A percentile compares a stretch with the other conserved stretches of the same genome.
phyloP scores from a whole-genome alignment of 2,113 vertebrate genomes.

The Phocoena phocoena region DNA sequence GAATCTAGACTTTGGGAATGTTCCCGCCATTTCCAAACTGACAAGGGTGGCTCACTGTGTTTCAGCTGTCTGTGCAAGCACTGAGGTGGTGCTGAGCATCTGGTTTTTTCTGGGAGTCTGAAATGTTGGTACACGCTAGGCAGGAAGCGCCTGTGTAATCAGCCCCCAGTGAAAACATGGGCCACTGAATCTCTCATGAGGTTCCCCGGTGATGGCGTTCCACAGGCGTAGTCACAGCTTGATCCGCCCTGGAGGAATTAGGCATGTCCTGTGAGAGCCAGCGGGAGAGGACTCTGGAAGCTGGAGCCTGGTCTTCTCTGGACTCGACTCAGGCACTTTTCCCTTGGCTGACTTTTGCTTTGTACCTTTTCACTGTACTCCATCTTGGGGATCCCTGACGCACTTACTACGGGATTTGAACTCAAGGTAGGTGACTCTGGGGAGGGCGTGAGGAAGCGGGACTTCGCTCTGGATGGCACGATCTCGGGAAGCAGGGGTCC shows the following conservation, averaged over 20 bases:
- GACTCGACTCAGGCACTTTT: not conserved
- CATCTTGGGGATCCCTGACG: not conserved
- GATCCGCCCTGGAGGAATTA: not conserved
- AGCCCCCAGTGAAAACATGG: not conserved
- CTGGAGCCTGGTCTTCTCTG: not conserved
- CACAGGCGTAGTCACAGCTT: not conserved
- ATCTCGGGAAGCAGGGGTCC: not conserved
- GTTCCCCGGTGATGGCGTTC: not conserved
- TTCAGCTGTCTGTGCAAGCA: not conserved
- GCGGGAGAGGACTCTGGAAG: not conserved
- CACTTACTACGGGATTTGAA: not conserved
- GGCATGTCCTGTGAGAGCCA: not conserved
- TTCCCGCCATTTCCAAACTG: not conserved
- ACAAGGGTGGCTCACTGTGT: not conserved
- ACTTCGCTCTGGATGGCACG: not conserved
- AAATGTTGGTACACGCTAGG: not conserved
- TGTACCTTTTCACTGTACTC: not conserved
- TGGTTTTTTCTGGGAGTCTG: not conserved
- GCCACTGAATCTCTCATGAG: not conserved
- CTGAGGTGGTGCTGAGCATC: not conserved
- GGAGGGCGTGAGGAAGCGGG: not conserved
- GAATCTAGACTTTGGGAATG: not conserved
- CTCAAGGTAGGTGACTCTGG: not conserved
- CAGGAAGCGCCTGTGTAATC: not conserved
- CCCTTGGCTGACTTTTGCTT: not conserved